Percentiles rank a stretch among this genome's conserved stretches.
These are phyloP conservation scores for Genyomyrus donnyi DNA, from an alignment of 2,113 vertebrate species.

Conservation along the genomic window DNA sequence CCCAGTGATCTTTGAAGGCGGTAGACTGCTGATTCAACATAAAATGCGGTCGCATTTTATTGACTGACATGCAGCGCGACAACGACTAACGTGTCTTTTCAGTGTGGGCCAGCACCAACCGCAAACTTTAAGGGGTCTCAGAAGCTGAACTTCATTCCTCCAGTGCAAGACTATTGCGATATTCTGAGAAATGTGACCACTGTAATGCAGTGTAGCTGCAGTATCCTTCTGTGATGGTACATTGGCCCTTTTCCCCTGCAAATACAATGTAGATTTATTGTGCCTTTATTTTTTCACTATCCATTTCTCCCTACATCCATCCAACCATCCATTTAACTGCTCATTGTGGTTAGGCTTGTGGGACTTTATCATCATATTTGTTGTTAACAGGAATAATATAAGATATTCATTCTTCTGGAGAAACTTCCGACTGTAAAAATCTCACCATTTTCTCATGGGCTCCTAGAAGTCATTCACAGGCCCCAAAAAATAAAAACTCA, in stretches of 20 bases:
- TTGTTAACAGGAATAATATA: background rate
- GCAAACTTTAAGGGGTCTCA: background rate
- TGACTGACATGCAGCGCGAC: background rate
- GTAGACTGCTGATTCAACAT: background rate
- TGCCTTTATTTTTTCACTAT: background rate
- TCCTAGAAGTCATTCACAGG: background rate
- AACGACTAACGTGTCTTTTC: background rate
- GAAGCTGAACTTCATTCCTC: background rate
- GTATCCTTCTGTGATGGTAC: background rate
- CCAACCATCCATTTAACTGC: background rate
- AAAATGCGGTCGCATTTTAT: background rate
- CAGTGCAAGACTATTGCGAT: background rate
- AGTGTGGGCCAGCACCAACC: background rate
- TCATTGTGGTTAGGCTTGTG: background rate
- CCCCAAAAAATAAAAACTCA: background rate
- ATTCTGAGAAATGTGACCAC: background rate
- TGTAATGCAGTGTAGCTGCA: background rate
- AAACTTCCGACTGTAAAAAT: background rate
- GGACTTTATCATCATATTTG: background rate
- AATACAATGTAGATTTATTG: background rate
- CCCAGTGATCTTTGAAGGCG: background rate
- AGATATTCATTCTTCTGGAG: background rate
- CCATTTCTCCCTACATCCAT: background rate
- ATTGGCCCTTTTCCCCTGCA: background rate
- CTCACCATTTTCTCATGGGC: background rate